Percentiles rank a stretch among this genome's conserved stretches.
These are phyloP conservation scores for Meteorus colon DNA, from an alignment of 2,888 invertebrate species.

Conservation along the genomic window DNA sequence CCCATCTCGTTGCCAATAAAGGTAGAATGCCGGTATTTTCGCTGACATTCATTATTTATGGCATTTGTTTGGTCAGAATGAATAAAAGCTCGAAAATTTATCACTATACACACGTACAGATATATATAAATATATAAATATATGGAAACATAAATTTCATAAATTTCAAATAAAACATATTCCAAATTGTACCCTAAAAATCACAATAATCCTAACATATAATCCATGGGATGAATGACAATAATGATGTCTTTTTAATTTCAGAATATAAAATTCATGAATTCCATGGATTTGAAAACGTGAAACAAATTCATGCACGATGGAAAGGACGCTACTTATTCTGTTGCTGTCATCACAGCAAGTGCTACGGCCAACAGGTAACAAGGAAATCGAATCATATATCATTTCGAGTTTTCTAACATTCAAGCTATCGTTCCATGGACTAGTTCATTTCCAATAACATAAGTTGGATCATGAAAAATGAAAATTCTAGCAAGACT, in stretches of 20 bases:
- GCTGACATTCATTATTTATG: constrained; percentile 26
- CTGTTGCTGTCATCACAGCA: constrained; percentile 54
- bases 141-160: not conserved
- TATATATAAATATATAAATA: not conserved
- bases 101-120: not conserved
- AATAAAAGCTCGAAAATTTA: constrained; percentile 13
- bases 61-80: constrained; percentile 17
- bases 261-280: not conserved
- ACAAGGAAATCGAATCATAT: not conserved
- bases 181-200: not conserved
- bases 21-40: constrained; percentile 20
- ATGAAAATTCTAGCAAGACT: no score
- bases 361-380: constrained; percentile 56
- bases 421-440: no score
- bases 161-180: not conserved
- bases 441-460: not conserved
- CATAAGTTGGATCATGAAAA: not conserved
- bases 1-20: constrained; percentile 37
- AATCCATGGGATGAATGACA: not conserved
- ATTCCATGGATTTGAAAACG: constrained; percentile 36
- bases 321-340: constrained; percentile 57
- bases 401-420: no score
- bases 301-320: constrained; percentile 46
- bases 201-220: not conserved
- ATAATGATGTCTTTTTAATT: not conserved